phyloP scores from a whole-genome alignment of 2,888 invertebrate species.

The Agrochola lychnidis region DNA sequence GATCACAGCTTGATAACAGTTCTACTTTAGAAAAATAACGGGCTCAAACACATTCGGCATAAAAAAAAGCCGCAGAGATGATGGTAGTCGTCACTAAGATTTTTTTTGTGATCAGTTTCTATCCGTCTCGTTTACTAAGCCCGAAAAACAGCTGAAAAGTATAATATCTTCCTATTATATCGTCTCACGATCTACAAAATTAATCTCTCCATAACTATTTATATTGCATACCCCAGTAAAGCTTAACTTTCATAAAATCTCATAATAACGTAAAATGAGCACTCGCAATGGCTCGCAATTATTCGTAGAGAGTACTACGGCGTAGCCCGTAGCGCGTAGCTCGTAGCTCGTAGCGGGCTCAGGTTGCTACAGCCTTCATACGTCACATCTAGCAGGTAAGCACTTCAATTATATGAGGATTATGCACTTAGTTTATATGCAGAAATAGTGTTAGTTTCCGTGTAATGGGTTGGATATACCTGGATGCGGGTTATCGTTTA shows the following conservation, averaged over 20 bases:
- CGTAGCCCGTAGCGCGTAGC: constrained; percentile 52
- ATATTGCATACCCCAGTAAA: constrained; percentile 10
- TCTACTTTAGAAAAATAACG: background rate
- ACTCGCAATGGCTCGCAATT: constrained; percentile 47
- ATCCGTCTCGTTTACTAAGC: background rate
- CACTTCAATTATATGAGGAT: constrained; percentile 49
- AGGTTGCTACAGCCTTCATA: constrained; percentile 57
- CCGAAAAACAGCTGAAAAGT: background rate
- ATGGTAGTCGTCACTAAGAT: background rate
- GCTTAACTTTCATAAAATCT: constrained; percentile 31
- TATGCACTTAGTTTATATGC: constrained; percentile 50
- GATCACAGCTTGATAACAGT: background rate
- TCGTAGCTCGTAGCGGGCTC: constrained; percentile 62
- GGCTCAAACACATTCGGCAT: too few species aligned
- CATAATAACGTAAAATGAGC: constrained; percentile 34
- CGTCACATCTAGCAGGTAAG: constrained; percentile 42
- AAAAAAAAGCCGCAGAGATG: background rate
- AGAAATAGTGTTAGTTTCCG: constrained; percentile 28
- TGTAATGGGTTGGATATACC: constrained; percentile 28
- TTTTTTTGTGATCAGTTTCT: background rate
- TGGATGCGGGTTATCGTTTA: constrained; percentile 16
- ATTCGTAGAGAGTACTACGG: constrained; percentile 55
- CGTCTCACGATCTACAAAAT: background rate
- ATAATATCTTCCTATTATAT: background rate
- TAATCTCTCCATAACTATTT: constrained; percentile 18